Evolutionary conservation across 2,888 invertebrate genomes (phyloP).

Genomic region (Malacosoma neustria): DNA sequence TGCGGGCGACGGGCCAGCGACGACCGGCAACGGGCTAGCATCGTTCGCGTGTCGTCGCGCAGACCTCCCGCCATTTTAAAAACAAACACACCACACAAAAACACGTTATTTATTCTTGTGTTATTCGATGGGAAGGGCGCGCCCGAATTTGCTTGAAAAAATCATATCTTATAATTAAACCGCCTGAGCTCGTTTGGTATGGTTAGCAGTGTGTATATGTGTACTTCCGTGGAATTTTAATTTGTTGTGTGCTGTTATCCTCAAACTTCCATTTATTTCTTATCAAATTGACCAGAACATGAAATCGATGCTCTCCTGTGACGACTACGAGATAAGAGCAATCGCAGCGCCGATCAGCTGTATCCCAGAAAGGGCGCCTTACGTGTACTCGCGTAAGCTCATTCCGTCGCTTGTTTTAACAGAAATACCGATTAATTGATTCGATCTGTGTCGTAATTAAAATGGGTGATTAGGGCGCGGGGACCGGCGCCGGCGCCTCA

Average conservation of each 20-base stretch:
- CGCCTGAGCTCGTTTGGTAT: constrained; percentile 31
- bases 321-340: constrained; percentile 42
- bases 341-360: constrained; percentile 41
- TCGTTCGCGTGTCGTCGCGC: constrained; percentile 72
- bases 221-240: no score
- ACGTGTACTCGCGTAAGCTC: constrained; percentile 44
- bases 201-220: no score
- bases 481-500: constrained; percentile 72
- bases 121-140: constrained; percentile 67
- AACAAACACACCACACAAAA: constrained; percentile 72
- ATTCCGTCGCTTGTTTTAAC: constrained; percentile 66
- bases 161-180: constrained; percentile 71
- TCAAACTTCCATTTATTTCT: neutral
- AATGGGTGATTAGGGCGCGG: constrained; percentile 73
- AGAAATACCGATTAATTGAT: constrained; percentile 74
- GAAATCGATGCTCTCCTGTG: constrained; percentile 22
- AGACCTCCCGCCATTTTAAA: constrained; percentile 75
- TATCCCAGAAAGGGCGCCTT: constrained; percentile 41
- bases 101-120: constrained; percentile 71
- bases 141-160: constrained; percentile 68
- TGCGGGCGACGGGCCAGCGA: constrained; percentile 31
- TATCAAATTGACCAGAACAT: neutral
- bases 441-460: constrained; percentile 75
- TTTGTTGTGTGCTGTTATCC: no score
- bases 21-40: constrained; percentile 30